phyloP scores from a whole-genome alignment of 2,888 invertebrate species.

The Caenorhabditis sp. region DNA sequence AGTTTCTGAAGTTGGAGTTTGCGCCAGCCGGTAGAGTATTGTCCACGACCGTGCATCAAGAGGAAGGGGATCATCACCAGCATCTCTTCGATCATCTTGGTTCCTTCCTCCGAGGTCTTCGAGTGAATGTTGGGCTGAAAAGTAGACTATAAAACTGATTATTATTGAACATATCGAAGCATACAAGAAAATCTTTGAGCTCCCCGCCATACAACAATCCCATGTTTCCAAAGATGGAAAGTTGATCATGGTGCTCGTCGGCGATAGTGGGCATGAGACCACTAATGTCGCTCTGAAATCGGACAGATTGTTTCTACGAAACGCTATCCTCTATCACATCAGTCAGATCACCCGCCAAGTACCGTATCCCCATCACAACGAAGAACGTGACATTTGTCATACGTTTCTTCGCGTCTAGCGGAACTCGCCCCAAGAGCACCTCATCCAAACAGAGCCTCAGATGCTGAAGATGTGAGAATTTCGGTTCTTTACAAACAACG shows the following conservation, averaged over 20 bases:
- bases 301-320: no score
- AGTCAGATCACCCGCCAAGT: neutral
- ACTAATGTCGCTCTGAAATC: neutral
- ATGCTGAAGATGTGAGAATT: neutral
- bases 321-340: neutral
- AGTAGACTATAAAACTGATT: neutral
- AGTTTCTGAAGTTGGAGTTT: neutral
- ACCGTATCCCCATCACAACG: neutral
- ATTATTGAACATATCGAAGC: neutral
- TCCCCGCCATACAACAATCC: neutral
- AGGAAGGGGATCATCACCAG: neutral
- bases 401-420: neutral
- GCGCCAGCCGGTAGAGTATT: no score
- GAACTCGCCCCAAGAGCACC: neutral
- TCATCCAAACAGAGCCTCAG: neutral
- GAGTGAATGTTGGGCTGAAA: neutral
- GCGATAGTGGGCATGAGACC: conserved; percentile 2
- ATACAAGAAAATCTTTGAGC: neutral
- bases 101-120: neutral
- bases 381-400: neutral
- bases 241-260: neutral
- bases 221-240: neutral
- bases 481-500: neutral
- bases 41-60: conserved; percentile 5
- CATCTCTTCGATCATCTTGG: neutral